phyloP scores from a whole-genome alignment of 2,797 vertebrate genomes.

The Limosa lapponica region DNA sequence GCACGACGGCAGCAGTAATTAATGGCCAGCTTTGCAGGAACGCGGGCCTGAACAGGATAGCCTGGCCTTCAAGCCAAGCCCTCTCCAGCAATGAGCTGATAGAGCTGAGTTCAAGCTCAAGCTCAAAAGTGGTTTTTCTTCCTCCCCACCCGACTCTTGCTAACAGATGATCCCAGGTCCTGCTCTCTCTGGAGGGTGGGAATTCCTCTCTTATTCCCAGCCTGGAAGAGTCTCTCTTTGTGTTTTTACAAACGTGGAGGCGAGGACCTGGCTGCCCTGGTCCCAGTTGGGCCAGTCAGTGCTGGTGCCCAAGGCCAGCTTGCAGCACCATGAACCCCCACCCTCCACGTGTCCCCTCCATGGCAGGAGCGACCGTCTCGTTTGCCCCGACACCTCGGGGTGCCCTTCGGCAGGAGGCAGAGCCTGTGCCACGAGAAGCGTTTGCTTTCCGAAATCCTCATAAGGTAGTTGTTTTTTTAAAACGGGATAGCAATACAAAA shows the following conservation, averaged over 20 bases:
- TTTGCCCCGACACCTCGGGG: background rate
- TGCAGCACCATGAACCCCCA: rapidly evolving
- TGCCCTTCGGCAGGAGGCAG: background rate
- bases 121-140: background rate
- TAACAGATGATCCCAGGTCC: background rate
- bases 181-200: background rate
- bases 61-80: background rate
- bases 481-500: background rate
- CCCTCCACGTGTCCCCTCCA: rapidly evolving
- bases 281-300: rapidly evolving
- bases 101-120: background rate
- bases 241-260: background rate
- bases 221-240: background rate
- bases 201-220: background rate
- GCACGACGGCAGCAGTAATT: background rate
- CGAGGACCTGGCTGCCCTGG: background rate
- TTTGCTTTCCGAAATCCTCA: conserved; percentile 23
- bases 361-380: rapidly evolving
- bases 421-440: background rate
- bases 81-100: background rate
- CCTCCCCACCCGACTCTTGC: background rate
- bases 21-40: background rate
- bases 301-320: rapidly evolving
- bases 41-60: background rate
- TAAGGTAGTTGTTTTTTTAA: conserved; percentile 5